Evolutionary conservation across 2,888 invertebrate species (phyloP), one percentile per base, ranked within the genome.

Genomic region (Hirtodrosophila alboralis): DNA sequence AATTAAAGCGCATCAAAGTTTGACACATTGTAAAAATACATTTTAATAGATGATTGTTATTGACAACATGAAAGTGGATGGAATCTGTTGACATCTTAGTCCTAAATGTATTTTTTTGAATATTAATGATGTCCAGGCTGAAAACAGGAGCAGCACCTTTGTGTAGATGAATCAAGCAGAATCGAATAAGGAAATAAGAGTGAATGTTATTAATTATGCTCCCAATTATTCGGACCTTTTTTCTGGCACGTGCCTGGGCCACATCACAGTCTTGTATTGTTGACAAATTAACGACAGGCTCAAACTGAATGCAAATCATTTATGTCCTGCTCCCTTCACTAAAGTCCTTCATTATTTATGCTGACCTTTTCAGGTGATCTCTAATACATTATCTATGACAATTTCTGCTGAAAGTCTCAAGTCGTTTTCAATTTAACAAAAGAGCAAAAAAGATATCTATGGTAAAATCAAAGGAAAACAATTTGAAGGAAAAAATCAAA

Each of bases 131-230:
- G 53, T 16, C 10, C 37, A 12, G 13, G 12, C 12, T 2, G 13
- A n/a, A n/a, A n/a, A n/a, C n/a, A n/a, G n/a, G n/a, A n/a, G 4
- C 28, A 18, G 13, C 18, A 41, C 28, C 5, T 49, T n/a, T 14
- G 12, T 6, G 6, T 48, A 12, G 3, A 2, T 23, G 3, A 52
- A 18, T 33, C 41, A 23, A 34, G 16, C 14, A 10, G 12, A 49
- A 53, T 60, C 31, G n/a, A 75, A 72, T 54, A 53, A 58, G 59
- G 43, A 61, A 51, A 48, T 33, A 70, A n/a, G 21, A 45, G 43
- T 47, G 26, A 59, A 65, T 44, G 51, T 49, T 69, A 80, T 75
- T 75, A 75, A 71, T 74, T 68, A 66, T 57, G 47, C 18, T 26
- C 14, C 43, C 53, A 61, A 68, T 63, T 73, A 58, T 44, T 49